Evolutionary conservation across 2,113 vertebrate species (phyloP).

Genomic region (Cyrtonyx montezumae): DNA sequence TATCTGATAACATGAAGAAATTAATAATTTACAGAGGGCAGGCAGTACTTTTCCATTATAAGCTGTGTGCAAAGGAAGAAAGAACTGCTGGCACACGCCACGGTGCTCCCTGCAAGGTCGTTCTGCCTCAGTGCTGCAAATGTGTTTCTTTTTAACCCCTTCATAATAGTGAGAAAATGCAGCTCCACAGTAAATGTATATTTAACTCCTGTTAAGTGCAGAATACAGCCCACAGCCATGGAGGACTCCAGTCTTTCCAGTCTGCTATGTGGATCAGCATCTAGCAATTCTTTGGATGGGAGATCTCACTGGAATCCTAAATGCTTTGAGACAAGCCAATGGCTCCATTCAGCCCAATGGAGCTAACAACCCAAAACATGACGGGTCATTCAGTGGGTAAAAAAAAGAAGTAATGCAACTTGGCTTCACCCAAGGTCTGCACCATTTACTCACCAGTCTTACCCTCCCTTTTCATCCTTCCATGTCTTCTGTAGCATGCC

Average conservation of each 20-base stretch:
- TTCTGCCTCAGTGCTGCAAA: constrained; percentile 31
- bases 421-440: background rate
- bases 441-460: background rate
- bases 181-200: background rate
- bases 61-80: constrained; percentile 41
- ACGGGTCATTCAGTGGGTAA: background rate
- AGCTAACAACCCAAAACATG: background rate
- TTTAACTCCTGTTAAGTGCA: background rate
- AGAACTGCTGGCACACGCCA: constrained; percentile 54
- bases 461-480: background rate
- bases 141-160: constrained; percentile 63
- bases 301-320: background rate
- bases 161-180: background rate
- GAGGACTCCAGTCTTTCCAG: background rate
- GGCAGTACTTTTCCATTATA: constrained; percentile 74
- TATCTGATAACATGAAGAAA: constrained; percentile 78
- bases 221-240: background rate
- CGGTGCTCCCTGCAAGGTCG: constrained; percentile 61
- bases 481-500: background rate
- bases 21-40: constrained; percentile 80
- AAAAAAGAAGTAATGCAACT: accelerated
- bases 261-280: background rate
- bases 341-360: background rate
- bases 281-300: background rate
- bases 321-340: background rate